Evolutionary conservation across 2,113 vertebrate genomes (phyloP).

Genomic region (Megaleporinus macrocephalus): DNA sequence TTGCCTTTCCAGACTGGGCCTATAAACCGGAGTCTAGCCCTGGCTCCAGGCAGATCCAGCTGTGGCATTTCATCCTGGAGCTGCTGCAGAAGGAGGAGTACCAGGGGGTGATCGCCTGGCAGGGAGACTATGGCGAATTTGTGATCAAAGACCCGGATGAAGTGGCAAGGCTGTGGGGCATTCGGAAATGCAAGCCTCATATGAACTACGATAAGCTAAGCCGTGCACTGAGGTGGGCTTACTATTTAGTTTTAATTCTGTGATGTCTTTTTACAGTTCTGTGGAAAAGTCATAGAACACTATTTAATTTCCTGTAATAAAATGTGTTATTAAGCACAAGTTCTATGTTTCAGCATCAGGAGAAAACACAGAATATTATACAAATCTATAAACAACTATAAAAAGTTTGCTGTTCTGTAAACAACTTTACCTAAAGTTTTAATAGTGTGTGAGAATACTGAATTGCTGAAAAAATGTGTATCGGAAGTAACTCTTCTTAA

Average conservation of each 20-base stretch:
- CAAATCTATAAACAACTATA: too few species aligned
- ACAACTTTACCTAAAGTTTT: too few species aligned
- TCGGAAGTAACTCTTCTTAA: too few species aligned
- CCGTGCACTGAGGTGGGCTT: conserved; percentile 84
- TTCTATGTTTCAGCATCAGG: too few species aligned
- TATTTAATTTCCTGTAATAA: too few species aligned
- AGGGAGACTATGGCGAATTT: conserved; percentile 92
- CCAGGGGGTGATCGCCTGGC: conserved; percentile 89
- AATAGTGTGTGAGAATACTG: too few species aligned
- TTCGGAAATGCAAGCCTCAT: conserved; percentile 90
- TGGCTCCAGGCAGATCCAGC: conserved; percentile 85
- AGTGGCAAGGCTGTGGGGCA: conserved; percentile 88
- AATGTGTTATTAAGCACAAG: too few species aligned
- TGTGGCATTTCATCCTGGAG: conserved; percentile 92
- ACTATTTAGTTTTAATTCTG: neutral
- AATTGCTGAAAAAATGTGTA: too few species aligned
- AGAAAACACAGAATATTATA: too few species aligned
- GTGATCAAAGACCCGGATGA: conserved; percentile 93
- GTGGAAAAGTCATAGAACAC: too few species aligned
- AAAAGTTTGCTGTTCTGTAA: too few species aligned
- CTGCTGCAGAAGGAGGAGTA: conserved; percentile 92
- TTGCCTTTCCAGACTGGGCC: conserved; percentile 93
- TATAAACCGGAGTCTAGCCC: conserved; percentile 92
- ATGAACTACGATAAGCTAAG: conserved; percentile 97
- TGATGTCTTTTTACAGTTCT: too few species aligned